Percentiles rank a stretch among this genome's conserved stretches.
Conservation (phyloP, 2,888 invertebrate species). For the Leptopilina myrica region DNA sequence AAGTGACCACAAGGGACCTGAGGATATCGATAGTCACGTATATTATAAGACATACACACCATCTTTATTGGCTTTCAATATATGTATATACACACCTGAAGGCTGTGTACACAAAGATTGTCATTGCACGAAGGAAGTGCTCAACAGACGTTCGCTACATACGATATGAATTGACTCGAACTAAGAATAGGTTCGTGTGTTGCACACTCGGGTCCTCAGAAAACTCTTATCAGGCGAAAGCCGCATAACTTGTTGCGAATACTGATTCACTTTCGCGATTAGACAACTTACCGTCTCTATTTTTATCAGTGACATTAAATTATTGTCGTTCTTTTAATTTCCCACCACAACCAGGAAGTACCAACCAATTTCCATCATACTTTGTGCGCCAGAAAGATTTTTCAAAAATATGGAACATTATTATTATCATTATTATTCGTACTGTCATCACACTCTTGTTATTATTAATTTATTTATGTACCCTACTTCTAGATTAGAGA, state of each 20-base stretch:
- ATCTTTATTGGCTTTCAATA: neutral
- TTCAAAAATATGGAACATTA: too few species aligned
- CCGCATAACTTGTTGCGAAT: slow-evolving; percentile 30
- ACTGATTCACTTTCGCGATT: slow-evolving; percentile 26
- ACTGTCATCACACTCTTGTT: neutral
- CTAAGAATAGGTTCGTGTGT: slow-evolving; percentile 46
- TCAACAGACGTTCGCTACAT: slow-evolving; percentile 54
- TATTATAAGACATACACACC: slow-evolving; percentile 44
- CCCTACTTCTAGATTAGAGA: neutral
- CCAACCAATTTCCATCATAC: too few species aligned
- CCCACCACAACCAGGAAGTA: too few species aligned
- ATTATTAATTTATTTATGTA: too few species aligned
- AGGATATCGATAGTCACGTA: slow-evolving; percentile 54
- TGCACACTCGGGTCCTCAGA: slow-evolving; percentile 7
- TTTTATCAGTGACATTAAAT: neutral
- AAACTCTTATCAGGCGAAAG: slow-evolving; percentile 27
- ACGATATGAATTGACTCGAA: slow-evolving; percentile 49
- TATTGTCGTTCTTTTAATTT: too few species aligned
- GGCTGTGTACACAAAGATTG: slow-evolving; percentile 47
- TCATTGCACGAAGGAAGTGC: slow-evolving; percentile 60
- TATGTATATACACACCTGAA: slow-evolving; percentile 41
- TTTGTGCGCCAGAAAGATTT: too few species aligned
- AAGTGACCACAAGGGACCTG: neutral
- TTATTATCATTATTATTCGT: neutral
- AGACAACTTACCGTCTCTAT: neutral